Conservation (phyloP, 1,140 invertebrate genomes). For the Danaus melanippus region DNA sequence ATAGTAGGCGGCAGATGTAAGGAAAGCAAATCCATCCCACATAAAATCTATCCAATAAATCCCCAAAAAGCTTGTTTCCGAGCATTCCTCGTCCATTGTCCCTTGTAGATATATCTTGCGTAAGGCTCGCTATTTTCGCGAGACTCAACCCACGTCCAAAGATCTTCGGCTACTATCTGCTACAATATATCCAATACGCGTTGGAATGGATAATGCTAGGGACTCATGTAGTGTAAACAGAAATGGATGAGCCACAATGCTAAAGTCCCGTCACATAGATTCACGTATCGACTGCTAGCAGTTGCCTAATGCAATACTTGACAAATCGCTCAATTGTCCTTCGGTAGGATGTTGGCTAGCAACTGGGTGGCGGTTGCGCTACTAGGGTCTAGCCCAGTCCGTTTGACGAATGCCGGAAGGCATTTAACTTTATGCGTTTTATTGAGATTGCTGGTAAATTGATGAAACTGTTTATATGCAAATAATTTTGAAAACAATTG, state of each 20-base stretch:
- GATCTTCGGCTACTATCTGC: slow-evolving; percentile 45
- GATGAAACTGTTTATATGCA: slow-evolving; percentile 21
- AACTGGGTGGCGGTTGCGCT: slow-evolving; percentile 51
- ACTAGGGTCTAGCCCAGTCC: slow-evolving; percentile 28
- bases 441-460: slow-evolving; percentile 45
- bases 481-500: slow-evolving; percentile 10
- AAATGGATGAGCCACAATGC: slow-evolving; percentile 33
- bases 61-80: slow-evolving; percentile 67
- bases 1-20: slow-evolving; percentile 35
- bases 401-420: slow-evolving; percentile 57
- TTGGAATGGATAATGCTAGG: slow-evolving; percentile 30
- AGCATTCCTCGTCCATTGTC: slow-evolving; percentile 64
- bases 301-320: slow-evolving; percentile 44
- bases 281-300: slow-evolving; percentile 39
- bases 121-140: slow-evolving; percentile 54
- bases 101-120: slow-evolving; percentile 65
- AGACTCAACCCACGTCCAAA: slow-evolving; percentile 47
- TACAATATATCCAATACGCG: slow-evolving; percentile 51
- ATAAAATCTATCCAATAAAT: slow-evolving; percentile 70
- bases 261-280: slow-evolving; percentile 28
- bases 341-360: slow-evolving; percentile 15
- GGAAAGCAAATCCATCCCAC: slow-evolving; percentile 60
- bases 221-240: slow-evolving; percentile 31
- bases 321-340: slow-evolving; percentile 69
- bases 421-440: slow-evolving; percentile 51